These are phyloP conservation scores for Tangara arthus DNA, from an alignment of 2,797 vertebrate genomes.

Conservation along the genomic window DNA sequence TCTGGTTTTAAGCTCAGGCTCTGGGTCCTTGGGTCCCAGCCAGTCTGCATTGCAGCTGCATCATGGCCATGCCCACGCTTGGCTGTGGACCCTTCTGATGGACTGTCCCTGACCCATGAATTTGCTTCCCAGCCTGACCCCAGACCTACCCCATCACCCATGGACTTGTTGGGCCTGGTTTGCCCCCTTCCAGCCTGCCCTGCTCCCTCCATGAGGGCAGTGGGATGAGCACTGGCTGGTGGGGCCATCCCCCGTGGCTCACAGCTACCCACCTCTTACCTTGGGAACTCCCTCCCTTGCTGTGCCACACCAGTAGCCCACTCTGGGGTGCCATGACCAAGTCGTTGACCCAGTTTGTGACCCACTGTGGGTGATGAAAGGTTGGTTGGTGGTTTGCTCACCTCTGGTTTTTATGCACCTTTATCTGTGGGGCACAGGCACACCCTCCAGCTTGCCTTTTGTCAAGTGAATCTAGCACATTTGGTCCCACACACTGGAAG, in stretches of 20 bases:
- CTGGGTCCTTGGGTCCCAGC: not conserved
- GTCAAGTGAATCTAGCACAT: not conserved
- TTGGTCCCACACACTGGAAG: not conserved
- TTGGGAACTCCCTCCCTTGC: not conserved
- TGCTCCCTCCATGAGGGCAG: not conserved
- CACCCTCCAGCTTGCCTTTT: not conserved
- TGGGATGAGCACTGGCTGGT: not conserved
- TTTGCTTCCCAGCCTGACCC: not conserved
- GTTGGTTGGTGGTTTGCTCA: not conserved
- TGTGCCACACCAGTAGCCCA: not conserved
- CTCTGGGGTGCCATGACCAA: not conserved
- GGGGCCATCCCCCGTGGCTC: not conserved
- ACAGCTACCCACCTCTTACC: not conserved
- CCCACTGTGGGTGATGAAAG: not conserved
- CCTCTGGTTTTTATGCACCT: not conserved
- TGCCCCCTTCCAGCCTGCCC: not conserved
- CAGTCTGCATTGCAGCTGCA: not conserved
- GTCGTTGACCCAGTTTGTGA: not conserved
- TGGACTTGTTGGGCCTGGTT: not conserved
- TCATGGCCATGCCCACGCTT: accelerated
- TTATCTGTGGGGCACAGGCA: not conserved
- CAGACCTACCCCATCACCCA: not conserved
- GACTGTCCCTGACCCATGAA: not conserved
- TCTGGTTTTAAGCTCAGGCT: not conserved
- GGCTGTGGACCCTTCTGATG: not conserved